Evolutionary conservation across 2,888 invertebrate genomes (phyloP).

Genomic region (Sepioteuthis lessoniana): DNA sequence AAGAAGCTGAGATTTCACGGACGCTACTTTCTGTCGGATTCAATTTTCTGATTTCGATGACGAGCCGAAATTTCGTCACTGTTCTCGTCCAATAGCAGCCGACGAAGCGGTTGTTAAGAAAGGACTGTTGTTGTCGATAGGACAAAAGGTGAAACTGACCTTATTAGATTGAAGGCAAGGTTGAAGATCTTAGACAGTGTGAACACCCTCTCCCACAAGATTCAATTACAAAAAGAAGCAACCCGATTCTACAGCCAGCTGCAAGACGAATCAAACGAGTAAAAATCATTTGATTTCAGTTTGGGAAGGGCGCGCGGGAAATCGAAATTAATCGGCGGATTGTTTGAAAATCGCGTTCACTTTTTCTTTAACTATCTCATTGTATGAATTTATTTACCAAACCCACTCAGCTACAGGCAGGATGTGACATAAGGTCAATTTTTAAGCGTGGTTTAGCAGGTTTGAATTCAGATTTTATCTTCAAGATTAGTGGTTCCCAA

Average conservation of each 20-base stretch:
- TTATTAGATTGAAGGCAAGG: background rate
- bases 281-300: too few relatives aligned
- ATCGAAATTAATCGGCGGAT: too few relatives aligned
- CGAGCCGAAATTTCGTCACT: background rate
- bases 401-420: too few relatives aligned
- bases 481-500: too few relatives aligned
- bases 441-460: too few relatives aligned
- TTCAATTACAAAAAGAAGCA: background rate
- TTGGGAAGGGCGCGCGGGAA: background rate
- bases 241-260: background rate
- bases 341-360: too few relatives aligned
- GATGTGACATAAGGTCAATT: too few relatives aligned
- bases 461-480: too few relatives aligned
- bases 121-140: background rate
- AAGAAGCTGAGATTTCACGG: background rate
- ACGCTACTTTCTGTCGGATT: background rate
- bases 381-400: too few relatives aligned
- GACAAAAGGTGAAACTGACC: background rate
- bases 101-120: background rate
- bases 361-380: too few relatives aligned
- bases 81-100: background rate
- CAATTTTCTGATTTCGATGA: slow-evolving; percentile 2
- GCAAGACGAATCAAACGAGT: background rate
- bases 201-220: background rate
- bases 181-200: background rate